Evolutionary conservation across 2,888 invertebrate species (phyloP).

Genomic region (Meteorus colon): DNA sequence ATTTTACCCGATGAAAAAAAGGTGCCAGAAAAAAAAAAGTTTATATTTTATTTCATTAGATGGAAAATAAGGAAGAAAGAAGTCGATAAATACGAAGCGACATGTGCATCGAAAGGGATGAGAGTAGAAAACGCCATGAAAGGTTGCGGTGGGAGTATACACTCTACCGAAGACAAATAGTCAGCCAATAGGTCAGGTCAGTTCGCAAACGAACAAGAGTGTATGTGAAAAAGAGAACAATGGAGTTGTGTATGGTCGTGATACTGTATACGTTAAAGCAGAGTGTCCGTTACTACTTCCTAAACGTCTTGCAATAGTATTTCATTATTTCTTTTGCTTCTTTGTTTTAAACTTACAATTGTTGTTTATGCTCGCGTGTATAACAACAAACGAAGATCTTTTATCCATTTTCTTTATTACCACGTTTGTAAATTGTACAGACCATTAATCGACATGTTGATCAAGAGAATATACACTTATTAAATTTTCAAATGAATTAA

Average conservation of each 20-base stretch:
- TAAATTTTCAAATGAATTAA: too few species aligned
- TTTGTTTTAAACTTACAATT: neutral
- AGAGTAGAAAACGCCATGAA: conserved; percentile 30
- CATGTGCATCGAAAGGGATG: neutral
- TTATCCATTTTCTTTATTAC: neutral
- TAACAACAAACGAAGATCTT: neutral
- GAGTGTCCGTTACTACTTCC: conserved; percentile 26
- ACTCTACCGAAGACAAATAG: conserved; percentile 59
- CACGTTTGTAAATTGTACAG: too few species aligned
- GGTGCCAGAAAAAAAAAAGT: too few species aligned
- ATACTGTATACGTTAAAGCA: neutral
- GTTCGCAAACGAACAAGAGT: conserved; percentile 10
- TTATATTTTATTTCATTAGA: neutral
- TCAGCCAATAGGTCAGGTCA: conserved; percentile 60
- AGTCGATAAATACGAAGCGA: conserved; percentile 16
- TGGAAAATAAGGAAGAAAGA: neutral
- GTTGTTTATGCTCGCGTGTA: conserved; percentile 27
- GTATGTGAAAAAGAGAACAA: conserved; percentile 1
- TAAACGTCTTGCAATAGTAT: conserved; percentile 28
- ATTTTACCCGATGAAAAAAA: neutral
- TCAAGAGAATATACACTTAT: too few species aligned
- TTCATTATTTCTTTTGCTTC: neutral
- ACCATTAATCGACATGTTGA: too few species aligned
- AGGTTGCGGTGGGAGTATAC: conserved; percentile 37
- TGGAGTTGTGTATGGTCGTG: neutral